A percentile compares a stretch with the other conserved stretches of the same genome.
Conservation (phyloP, 1,140 invertebrate species). For the Spodoptera litura region DNA sequence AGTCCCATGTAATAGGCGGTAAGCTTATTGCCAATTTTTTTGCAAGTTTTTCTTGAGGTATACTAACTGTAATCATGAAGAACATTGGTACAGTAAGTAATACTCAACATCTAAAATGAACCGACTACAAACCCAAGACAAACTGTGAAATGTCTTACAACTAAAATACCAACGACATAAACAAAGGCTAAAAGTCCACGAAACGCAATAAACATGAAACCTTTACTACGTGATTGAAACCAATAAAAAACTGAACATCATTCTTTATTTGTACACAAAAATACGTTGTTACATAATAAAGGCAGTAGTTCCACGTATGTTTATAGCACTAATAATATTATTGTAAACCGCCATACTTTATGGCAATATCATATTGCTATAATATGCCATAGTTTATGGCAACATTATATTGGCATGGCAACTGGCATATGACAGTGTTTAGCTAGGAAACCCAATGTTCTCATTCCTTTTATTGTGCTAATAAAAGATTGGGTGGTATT, state of each 20-base stretch:
- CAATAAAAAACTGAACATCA: not conserved
- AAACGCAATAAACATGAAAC: not conserved
- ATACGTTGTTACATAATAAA: not conserved
- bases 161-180: too few relatives aligned
- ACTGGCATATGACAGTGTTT: not conserved
- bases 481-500: not conserved
- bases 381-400: slow-evolving; percentile 12
- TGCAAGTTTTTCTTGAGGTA: too few relatives aligned
- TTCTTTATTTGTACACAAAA: not conserved
- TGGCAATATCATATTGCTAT: slow-evolving; percentile 22
- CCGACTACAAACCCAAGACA: too few relatives aligned
- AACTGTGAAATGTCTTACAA: too few relatives aligned
- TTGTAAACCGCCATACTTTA: not conserved
- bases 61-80: too few relatives aligned
- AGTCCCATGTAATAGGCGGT: too few relatives aligned
- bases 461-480: not conserved
- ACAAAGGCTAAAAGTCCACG: too few relatives aligned
- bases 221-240: not conserved
- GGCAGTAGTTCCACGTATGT: slow-evolving; percentile 12
- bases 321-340: not conserved
- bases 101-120: too few relatives aligned
- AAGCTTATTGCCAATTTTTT: too few relatives aligned
- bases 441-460: slow-evolving; percentile 15
- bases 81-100: too few relatives aligned
- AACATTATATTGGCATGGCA: slow-evolving; percentile 13